Evolutionary conservation across 2,888 invertebrate species (phyloP).

Genomic region (Campoplex capitator): DNA sequence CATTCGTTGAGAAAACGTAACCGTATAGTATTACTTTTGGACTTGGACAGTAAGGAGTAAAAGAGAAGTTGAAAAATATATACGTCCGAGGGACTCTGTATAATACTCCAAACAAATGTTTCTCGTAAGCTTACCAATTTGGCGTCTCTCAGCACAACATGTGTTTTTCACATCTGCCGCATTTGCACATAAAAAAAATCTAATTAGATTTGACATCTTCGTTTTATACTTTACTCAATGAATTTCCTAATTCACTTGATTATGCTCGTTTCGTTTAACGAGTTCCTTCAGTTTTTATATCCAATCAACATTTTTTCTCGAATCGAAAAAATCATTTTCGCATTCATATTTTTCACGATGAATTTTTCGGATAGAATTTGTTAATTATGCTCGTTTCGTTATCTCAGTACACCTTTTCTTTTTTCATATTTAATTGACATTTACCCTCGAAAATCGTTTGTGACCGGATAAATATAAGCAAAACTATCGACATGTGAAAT

Average conservation of each 20-base stretch:
- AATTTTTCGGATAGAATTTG: not conserved
- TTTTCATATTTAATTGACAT: not conserved
- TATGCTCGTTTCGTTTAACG: no score
- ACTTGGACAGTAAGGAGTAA: not conserved
- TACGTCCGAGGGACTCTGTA: not conserved
- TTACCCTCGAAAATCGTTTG: not conserved
- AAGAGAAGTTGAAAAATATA: not conserved
- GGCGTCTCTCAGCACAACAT: not conserved
- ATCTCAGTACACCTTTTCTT: not conserved
- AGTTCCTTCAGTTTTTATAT: no score
- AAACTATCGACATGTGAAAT: not conserved
- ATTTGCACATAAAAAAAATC: no score
- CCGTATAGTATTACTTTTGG: slow-evolving; percentile 2
- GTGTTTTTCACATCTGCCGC: not conserved
- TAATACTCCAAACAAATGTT: not conserved
- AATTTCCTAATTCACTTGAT: no score
- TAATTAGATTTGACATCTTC: no score
- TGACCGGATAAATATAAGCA: not conserved
- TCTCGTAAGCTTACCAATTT: not conserved
- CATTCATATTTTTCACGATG: not conserved
- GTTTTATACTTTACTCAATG: no score
- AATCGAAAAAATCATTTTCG: no score
- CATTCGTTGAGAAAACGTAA: slow-evolving; percentile 10
- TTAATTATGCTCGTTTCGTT: not conserved
- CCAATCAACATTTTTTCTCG: no score